These are phyloP conservation scores for Phlogophora meticulosa DNA, from an alignment of 2,888 invertebrate species.

Conservation along the genomic window DNA sequence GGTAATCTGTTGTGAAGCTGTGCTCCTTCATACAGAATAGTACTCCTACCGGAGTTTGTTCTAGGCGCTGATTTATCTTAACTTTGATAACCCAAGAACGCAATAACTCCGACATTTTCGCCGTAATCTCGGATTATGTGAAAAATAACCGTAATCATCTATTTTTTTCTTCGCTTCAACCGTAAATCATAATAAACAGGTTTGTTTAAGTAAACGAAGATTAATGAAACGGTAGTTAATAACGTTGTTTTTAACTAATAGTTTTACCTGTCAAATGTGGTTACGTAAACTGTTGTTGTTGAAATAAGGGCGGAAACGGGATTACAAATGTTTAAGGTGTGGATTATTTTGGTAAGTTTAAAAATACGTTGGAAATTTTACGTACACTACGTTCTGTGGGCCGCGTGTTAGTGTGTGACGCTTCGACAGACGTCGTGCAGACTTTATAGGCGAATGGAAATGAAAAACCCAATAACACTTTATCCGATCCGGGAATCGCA, in stretches of 20 bases:
- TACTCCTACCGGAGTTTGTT: too few relatives aligned
- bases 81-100: constrained; percentile 8
- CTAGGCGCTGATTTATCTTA: constrained; percentile 1
- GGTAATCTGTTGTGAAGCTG: too few relatives aligned
- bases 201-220: constrained; percentile 48
- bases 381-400: too few relatives aligned
- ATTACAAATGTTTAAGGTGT: constrained; percentile 9
- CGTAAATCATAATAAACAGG: constrained; percentile 49
- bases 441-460: too few relatives aligned
- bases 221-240: constrained; percentile 53
- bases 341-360: constrained; percentile 9
- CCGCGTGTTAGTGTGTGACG: too few relatives aligned
- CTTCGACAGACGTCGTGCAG: too few relatives aligned
- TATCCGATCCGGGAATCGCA: too few relatives aligned
- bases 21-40: too few relatives aligned
- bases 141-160: constrained; percentile 44
- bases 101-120: constrained; percentile 37
- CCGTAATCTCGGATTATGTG: constrained; percentile 19
- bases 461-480: too few relatives aligned
- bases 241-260: constrained; percentile 54
- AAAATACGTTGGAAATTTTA: constrained; percentile 1
- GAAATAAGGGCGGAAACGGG: constrained; percentile 18
- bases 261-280: constrained; percentile 40
- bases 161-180: constrained; percentile 45
- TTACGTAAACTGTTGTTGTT: constrained; percentile 33